These are phyloP conservation scores for Trinorchestia longiramus DNA, from an alignment of 1,140 invertebrate genomes.

Conservation along the genomic window DNA sequence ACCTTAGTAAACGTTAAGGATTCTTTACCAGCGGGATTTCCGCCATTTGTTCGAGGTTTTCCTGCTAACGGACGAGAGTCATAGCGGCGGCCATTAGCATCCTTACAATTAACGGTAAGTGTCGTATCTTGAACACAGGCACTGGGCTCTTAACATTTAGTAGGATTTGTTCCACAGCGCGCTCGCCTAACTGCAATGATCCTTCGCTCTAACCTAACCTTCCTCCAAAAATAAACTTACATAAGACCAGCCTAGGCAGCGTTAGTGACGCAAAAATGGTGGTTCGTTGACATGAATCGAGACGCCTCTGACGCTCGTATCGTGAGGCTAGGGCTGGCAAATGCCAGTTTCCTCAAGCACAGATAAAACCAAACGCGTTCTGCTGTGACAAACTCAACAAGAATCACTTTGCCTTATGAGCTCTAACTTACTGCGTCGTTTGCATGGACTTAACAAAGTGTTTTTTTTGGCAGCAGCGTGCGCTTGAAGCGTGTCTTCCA, in stretches of 20 bases:
- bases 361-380: background rate
- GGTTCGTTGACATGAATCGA: background rate
- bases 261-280: conserved; percentile 7
- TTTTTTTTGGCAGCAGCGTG: background rate
- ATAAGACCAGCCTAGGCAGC: conserved; percentile 8
- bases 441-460: background rate
- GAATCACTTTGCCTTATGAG: background rate
- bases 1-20: conserved; percentile 54
- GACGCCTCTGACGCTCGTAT: background rate
- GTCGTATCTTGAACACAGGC: conserved; percentile 46
- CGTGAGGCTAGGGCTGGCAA: background rate
- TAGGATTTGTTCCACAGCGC: conserved; percentile 28
- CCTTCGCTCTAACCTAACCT: conserved; percentile 30
- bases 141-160: conserved; percentile 24
- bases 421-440: background rate
- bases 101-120: conserved; percentile 52
- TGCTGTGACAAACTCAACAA: background rate
- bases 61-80: conserved; percentile 46
- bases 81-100: conserved; percentile 47
- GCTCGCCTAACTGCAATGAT: conserved; percentile 48
- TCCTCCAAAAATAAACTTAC: conserved; percentile 4
- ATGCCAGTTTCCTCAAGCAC: background rate
- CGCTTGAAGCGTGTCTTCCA: background rate
- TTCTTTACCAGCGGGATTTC: conserved; percentile 50
- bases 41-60: conserved; percentile 43